Base-by-base conservation (phyloP, 2,888 invertebrate genomes). In the Apamea monoglypha region DNA sequence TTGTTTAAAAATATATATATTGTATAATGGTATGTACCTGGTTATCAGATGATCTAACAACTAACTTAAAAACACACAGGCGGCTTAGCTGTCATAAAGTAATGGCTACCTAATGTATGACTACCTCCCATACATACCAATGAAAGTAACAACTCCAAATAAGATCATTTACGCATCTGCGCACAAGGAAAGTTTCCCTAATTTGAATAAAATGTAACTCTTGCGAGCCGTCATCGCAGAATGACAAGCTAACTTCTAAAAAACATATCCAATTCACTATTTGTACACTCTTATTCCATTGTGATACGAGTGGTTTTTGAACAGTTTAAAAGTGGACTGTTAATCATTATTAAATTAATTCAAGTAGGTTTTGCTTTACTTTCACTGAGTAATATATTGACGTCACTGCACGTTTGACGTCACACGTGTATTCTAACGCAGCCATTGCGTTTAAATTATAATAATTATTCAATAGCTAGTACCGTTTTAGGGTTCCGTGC, bases 121-220 rank as follows among this genome's bases (percentile, higher is more conserved):
- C n/a, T 44, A 59, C 16, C 40, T 47, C 18, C 4, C 18, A 71
- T 56, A 50, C 50, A 44, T 59, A 67, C 32, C 25, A 50, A 59
- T 61, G 18, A 84, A 18, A 74, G 69, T 82, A 71, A 78, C 67
- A 79, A 73, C 32, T 78, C 40, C 61, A 66, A 74, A 86, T 74
- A 47, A 68, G 74, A 78, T 77, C 80, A 80, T 81, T 86, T 83
- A 83, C 82, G 82, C 86, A 81, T 68, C 76, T 72, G 53, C 80
- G 76, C 84, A 44, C 74, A 61, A 85, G 74, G 85, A 84, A 89
- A 89, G 89, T 89, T 78, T 76, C n/a, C 74, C 61, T 81, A 47
- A 89, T 89, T 89, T 85, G 61, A 87, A 88, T 89, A 88, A 88
- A 80, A 83, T 85, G 72, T 87, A 78, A 85, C 83, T 84, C 77